Base-by-base conservation (phyloP, 2,113 vertebrate species). In the Sinocyclocheilus anshuiensis region DNA sequence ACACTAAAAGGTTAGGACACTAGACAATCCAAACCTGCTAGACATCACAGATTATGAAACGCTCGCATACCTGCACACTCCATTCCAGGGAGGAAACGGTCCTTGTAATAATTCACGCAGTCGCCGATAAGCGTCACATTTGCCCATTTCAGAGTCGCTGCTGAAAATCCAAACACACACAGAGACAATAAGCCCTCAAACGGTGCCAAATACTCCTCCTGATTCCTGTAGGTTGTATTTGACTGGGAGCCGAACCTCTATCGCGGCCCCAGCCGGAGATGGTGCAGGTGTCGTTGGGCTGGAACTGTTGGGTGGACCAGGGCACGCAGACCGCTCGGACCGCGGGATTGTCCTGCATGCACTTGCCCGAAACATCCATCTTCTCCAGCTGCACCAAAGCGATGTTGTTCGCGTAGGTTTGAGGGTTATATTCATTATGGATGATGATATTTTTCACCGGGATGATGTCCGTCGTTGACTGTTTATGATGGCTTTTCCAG, bases 241-340 rank as follows among this genome's bases (percentile, higher is more conserved):
- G 50, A 53, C 15, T 16, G 13, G 83, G 10, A 77, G 11, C 24
- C 4, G 9, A 95, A 98, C 97, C 95, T 95, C 89, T 91, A 6
- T 94, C 95, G 8, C 96, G 92, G 4, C 98, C 98, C 96, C 96
- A 98, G 36, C 98, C 98, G 2, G 98, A 98, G 92, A 99, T 87
- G 88, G 94, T 94, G 91, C 98, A 99, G 86, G 18, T 95, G 77
- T 97, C 91, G 0, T 95, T 93, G 22, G 94, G 36, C 2, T 85
- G 92, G 87, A 99, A 99, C 86, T 97, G 95, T 0, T 96, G 90
- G 0, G 91, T 53, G 63, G 97, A 95, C 98, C 98, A 99, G 33
- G 98, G 98, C 0, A 99, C 61, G 0, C 98, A 99, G 80, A 96
- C 95, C 8, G 98, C 87, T 0, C 90, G 90, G 26, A 96, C 33